phyloP scores from a whole-genome alignment of 2,888 invertebrate species.

The Trachelus iudaicus region DNA sequence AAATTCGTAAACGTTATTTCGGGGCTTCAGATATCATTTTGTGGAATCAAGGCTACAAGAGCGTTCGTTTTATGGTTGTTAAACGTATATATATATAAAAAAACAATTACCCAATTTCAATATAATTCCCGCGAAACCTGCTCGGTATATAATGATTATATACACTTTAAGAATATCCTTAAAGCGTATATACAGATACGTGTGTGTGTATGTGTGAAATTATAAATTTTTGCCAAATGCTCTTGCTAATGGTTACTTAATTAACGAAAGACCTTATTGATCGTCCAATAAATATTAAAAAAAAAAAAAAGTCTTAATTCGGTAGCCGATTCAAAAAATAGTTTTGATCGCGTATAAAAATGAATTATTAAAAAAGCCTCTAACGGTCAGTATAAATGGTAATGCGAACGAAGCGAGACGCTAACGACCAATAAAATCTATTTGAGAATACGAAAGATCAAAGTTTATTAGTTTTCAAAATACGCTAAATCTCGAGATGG shows the following conservation, averaged over 20 bases:
- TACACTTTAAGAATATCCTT: background rate
- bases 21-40: background rate
- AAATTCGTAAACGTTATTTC: background rate
- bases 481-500: background rate
- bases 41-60: background rate
- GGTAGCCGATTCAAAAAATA: background rate
- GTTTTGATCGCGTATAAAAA: background rate
- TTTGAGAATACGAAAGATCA: background rate
- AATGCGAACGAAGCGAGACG: background rate
- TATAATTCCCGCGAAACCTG: background rate
- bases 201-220: background rate
- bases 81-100: background rate
- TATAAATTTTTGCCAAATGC: background rate
- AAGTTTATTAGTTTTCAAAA: background rate
- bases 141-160: background rate
- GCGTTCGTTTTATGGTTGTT: background rate
- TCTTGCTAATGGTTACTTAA: background rate
- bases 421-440: background rate
- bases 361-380: background rate
- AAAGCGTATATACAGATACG: background rate
- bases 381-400: background rate
- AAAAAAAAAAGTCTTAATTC: background rate
- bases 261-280: background rate
- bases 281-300: background rate
- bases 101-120: background rate